phyloP scores from a whole-genome alignment of 2,888 invertebrate species.

The Caenorhabditis virilis region DNA sequence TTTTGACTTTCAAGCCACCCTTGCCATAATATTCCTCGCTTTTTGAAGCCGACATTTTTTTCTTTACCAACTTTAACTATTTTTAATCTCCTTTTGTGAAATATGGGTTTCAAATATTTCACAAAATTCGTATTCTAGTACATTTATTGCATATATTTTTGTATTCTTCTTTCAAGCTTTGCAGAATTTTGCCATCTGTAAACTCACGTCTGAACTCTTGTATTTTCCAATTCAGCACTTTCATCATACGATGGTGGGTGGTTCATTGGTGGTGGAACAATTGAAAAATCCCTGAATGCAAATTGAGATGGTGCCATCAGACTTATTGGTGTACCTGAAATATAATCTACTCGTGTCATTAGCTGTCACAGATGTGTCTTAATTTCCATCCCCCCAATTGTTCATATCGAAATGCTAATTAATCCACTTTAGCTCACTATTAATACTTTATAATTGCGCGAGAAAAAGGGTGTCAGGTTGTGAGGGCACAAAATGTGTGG shows the following conservation, averaged over 20 bases:
- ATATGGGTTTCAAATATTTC: no score
- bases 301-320: constrained; percentile 14
- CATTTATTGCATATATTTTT: no score
- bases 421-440: constrained; percentile 36
- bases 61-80: no score
- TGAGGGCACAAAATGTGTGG: constrained; percentile 35
- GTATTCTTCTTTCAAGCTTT: no score
- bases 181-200: no score
- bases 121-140: no score
- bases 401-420: constrained; percentile 22
- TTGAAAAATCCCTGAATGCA: background rate
- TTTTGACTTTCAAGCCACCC: no score
- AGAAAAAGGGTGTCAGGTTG: constrained; percentile 41
- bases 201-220: constrained; percentile 19
- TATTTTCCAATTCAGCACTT: constrained; percentile 29
- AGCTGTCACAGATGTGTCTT: background rate
- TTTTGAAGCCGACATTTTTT: no score
- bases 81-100: no score
- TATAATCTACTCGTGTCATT: no score
- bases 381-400: background rate
- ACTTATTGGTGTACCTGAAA: constrained; percentile 14
- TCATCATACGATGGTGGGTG: constrained; percentile 27
- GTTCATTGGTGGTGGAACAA: constrained; percentile 1
- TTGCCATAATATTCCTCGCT: no score
- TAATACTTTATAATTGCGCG: constrained; percentile 32